Evolutionary conservation across 2,888 invertebrate genomes (phyloP), one percentile per base, ranked within the genome.

Genomic region (Sinohyriopsis cumingii): DNA sequence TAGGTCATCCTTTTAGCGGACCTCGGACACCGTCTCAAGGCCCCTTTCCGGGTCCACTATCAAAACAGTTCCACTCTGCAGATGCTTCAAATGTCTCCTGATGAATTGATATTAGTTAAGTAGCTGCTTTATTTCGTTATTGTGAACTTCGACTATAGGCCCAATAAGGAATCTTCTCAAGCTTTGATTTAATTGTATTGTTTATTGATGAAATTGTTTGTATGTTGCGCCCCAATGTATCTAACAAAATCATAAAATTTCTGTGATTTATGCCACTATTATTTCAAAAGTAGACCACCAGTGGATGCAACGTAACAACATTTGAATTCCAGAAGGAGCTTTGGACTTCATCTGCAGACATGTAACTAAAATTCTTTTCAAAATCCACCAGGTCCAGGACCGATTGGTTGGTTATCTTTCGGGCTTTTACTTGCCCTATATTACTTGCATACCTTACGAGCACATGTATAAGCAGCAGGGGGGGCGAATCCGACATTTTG

Each of bases 141-240:
- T 77, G 79, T 18, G 71, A 69, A 53, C 72, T 74, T 25, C 75
- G 77, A 24, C 73, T 68, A 55, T 80, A 73, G 33, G 76, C 76
- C 76, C 74, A 71, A 66, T 75, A 78, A 55, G 76, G 72, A 18
- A 78, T 56, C n/a, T n/a, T 57, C 0, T 25, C 18, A n/a, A 65
- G 3, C 15, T 62, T 33, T 18, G 24, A 19, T 19, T 0, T 55
- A 18, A 56, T 22, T 1, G 57, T 56, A 33, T 63, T 5, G 33
- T 72, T 67, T 2, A 71, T 55, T n/a, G 63, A 59, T 5, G 59
- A 67, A 5, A 77, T 70, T 22, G 63, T 60, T 19, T 56, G 60
- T 55, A 66, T 55, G 33, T 72, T 74, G 55, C 77, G 76, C 0
- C 62, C 66, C 12, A 72, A 22, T 3, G 71, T 71, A 67, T 80